Conservation (phyloP, 2,113 vertebrate genomes). For the Kryptolebias marmoratus region DNA sequence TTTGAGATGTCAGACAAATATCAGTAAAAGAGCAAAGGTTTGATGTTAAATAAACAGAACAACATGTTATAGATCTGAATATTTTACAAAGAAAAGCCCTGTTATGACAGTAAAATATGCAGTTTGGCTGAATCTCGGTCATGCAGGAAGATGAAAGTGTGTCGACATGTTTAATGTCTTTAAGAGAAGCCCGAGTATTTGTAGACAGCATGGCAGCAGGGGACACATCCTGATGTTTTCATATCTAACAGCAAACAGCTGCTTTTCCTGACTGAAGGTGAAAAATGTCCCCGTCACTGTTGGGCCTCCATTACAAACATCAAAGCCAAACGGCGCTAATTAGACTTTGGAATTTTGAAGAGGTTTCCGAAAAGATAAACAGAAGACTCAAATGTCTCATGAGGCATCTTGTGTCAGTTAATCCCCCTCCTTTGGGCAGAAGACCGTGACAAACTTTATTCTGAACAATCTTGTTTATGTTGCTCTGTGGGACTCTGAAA, state of each 20-base stretch:
- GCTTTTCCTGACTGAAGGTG: slow-evolving; percentile 16
- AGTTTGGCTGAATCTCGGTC: not conserved
- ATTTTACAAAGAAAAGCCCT: not conserved
- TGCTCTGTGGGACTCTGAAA: slow-evolving; percentile 8
- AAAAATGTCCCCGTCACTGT: slow-evolving; percentile 14
- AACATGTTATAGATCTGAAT: not conserved
- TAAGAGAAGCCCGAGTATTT: not conserved
- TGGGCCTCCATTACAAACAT: slow-evolving; percentile 24
- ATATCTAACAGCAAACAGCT: not conserved
- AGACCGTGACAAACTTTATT: slow-evolving; percentile 10
- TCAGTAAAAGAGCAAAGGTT: too few species aligned
- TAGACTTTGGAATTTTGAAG: slow-evolving; percentile 34
- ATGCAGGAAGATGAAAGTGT: not conserved
- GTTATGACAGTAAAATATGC: not conserved
- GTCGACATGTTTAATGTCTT: not conserved
- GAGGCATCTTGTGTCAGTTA: slow-evolving; percentile 28
- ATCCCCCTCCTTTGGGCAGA: slow-evolving; percentile 35
- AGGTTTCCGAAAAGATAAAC: slow-evolving; percentile 40
- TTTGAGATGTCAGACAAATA: too few species aligned
- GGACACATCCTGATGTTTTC: slow-evolving; percentile 20
- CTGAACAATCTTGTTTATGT: not conserved
- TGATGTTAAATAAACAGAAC: not conserved
- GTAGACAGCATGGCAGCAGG: slow-evolving; percentile 5
- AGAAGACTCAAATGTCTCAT: slow-evolving; percentile 19
- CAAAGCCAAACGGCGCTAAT: slow-evolving; percentile 42